Conservation (phyloP, 1,140 invertebrate species). For the Neodiprion fabricii region DNA sequence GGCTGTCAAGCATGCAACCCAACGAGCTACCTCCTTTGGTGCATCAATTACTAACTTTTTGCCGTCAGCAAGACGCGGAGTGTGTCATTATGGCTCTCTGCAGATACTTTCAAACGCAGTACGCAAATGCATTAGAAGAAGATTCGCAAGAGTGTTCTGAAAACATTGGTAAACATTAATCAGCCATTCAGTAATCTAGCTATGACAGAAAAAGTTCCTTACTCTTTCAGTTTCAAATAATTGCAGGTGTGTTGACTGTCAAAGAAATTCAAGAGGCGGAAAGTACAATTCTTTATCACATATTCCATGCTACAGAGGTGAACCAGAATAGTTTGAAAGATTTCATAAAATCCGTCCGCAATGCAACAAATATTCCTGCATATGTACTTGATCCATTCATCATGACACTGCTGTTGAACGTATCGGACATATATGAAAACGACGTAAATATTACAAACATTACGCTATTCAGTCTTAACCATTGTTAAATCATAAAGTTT, state of each 20-base stretch:
- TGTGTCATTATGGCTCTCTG: slow-evolving; percentile 52
- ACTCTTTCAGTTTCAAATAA: slow-evolving; percentile 17
- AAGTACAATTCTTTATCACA: slow-evolving; percentile 66
- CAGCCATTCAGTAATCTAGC: no score
- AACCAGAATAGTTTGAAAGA: slow-evolving; percentile 61
- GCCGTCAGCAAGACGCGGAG: slow-evolving; percentile 43
- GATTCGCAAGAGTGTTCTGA: slow-evolving; percentile 34
- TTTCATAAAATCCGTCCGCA: slow-evolving; percentile 62
- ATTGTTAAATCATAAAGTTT: no score
- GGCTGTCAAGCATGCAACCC: slow-evolving; percentile 42
- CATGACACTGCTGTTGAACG: slow-evolving; percentile 59
- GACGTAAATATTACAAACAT: slow-evolving; percentile 43
- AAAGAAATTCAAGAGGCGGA: slow-evolving; percentile 58
- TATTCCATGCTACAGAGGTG: slow-evolving; percentile 59
- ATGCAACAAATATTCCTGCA: slow-evolving; percentile 58
- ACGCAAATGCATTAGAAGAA: slow-evolving; percentile 34
- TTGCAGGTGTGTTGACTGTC: slow-evolving; percentile 34
- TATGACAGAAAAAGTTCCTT: background rate
- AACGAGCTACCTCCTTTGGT: slow-evolving; percentile 62
- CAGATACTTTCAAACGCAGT: slow-evolving; percentile 53
- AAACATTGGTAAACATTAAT: slow-evolving; percentile 37
- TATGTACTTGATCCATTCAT: slow-evolving; percentile 65
- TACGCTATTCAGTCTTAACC: background rate
- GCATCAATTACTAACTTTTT: slow-evolving; percentile 57
- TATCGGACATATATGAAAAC: slow-evolving; percentile 61